Base-by-base conservation (phyloP, 1,140 invertebrate species). In the Micrasema longulum region DNA sequence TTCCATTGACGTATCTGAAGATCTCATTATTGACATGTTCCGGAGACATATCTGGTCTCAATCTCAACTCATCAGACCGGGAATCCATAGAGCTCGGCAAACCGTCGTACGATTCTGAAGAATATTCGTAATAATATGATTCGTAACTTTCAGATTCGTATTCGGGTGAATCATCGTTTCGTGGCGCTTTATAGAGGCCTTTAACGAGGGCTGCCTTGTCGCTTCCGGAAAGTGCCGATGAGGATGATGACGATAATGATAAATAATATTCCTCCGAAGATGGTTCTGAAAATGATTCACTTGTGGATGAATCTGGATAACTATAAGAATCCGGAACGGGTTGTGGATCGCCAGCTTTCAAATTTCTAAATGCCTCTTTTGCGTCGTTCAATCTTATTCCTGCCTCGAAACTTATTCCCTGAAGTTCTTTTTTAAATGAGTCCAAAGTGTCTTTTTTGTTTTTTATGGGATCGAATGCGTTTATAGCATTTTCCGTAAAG, bases 51-150 rank as follows among this genome's bases (percentile, higher is more conserved):
- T 22, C 11, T 2, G 68, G 68, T 20, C 45, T 62, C 1, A 69
- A 22, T 36, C 0, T 16, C 12, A 71, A 31, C 16, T 71, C 57
- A 14, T 12, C 31, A 41, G 68, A 60, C 6, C 31, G 45, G n/a
- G 68, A 70, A n/a, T 70, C 68, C 18, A 50, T 70, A 20, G 68
- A 70, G 14, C 22, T 52, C 1, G 68, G 68, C 11, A 70, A 36
- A 14, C 55, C 53, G 43, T 70, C 68, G 3, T 9, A 38, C 10
- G 65, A 67, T 43, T 69, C 35, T 3, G 52, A 55, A 16, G 36
- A 57, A 26, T 69, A 69, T 11, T 22, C 18, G 4, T 41, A 43
- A n/a, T n/a, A n/a, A n/a, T n/a, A n/a, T 11, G 60, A 63, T 26
- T 31, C 23, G 4, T 35, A 57, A 7, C 31, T 35, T 16, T n/a